phyloP scores from a whole-genome alignment of 2,113 vertebrate species.

The Myiozetetes cayanensis region DNA sequence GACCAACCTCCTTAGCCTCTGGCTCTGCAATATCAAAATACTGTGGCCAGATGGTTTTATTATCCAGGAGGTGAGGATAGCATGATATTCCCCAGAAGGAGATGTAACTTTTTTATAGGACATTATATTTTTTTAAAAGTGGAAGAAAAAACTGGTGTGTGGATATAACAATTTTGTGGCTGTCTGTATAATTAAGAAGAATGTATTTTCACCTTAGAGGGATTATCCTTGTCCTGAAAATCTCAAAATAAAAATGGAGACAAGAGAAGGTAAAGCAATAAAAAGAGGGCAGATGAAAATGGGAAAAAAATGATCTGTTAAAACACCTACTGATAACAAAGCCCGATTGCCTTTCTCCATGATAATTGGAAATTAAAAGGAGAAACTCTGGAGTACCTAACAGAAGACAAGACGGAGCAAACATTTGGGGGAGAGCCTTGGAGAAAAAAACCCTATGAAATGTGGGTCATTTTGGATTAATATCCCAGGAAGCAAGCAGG shows the following conservation, averaged over 20 bases:
- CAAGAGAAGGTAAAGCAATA: neutral
- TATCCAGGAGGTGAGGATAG: neutral
- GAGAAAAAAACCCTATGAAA: neutral
- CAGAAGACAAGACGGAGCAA: neutral
- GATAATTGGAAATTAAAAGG: neutral
- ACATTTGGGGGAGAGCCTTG: neutral
- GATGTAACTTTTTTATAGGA: neutral
- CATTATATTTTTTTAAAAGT: neutral
- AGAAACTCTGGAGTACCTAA: neutral
- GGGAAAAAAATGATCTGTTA: neutral
- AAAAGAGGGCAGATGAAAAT: neutral
- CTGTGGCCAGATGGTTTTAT: neutral
- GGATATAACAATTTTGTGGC: neutral
- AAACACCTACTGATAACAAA: neutral
- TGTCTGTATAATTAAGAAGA: neutral
- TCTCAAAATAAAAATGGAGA: neutral
- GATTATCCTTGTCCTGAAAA: neutral
- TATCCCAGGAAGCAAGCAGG: neutral
- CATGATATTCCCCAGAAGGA: neutral
- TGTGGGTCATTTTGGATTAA: too few species aligned
- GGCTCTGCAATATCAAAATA: neutral
- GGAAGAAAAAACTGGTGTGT: neutral
- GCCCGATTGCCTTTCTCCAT: neutral
- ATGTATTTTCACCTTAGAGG: neutral
- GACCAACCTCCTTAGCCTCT: neutral